Evolutionary conservation across 1,140 invertebrate genomes (phyloP).

Genomic region (Stenopsyche tienmushanensis): DNA sequence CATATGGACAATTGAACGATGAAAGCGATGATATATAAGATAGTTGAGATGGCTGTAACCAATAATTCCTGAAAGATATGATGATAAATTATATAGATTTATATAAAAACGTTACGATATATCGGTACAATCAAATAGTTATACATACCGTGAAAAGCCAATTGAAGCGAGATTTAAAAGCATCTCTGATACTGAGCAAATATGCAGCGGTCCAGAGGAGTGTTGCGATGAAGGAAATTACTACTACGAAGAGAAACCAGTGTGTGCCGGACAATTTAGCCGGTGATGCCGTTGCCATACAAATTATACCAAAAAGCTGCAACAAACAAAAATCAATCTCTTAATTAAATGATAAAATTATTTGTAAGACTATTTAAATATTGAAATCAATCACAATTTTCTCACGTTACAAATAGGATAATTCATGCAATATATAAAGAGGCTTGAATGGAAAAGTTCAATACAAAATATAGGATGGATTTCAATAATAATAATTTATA

Average conservation of each 20-base stretch:
- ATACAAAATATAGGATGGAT: too few relatives aligned
- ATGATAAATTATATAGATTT: conserved; percentile 9
- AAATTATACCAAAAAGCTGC: conserved; percentile 80
- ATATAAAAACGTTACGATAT: background rate
- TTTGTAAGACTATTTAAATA: too few relatives aligned
- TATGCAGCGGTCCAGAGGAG: conserved; percentile 81
- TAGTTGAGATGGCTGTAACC: conserved; percentile 67
- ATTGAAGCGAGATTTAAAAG: conserved; percentile 74
- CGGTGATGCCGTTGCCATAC: conserved; percentile 73
- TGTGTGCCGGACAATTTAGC: conserved; percentile 62
- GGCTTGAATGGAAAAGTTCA: too few relatives aligned
- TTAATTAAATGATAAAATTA: too few relatives aligned
- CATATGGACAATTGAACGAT: conserved; percentile 72
- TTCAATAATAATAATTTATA: too few relatives aligned
- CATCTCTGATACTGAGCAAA: conserved; percentile 74
- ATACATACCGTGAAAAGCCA: conserved; percentile 79
- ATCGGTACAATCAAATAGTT: background rate
- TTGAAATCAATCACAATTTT: too few relatives aligned
- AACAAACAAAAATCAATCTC: conserved; percentile 49
- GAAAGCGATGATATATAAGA: conserved; percentile 77
- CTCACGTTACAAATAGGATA: too few relatives aligned
- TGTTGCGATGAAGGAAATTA: conserved; percentile 76
- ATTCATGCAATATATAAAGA: too few relatives aligned
- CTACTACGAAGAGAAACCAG: conserved; percentile 83
- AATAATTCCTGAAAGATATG: conserved; percentile 71